phyloP scores from a whole-genome alignment of 2,797 vertebrate species.

The Microctenopoma lineatum region DNA sequence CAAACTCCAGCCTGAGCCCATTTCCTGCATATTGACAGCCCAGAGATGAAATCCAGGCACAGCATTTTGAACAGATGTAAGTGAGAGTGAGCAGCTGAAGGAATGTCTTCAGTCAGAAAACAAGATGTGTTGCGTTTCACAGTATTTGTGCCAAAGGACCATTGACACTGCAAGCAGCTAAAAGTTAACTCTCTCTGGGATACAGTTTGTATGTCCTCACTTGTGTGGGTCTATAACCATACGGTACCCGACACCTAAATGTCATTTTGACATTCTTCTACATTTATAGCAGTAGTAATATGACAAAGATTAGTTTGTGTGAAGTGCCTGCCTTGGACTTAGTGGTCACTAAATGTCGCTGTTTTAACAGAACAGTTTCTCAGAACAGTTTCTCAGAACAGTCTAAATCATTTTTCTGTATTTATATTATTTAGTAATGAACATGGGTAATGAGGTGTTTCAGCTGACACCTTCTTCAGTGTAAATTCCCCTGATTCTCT shows the following conservation, averaged over 20 bases:
- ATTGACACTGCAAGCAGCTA: background rate
- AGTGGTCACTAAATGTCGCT: no score
- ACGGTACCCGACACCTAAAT: background rate
- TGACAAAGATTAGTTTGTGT: no score
- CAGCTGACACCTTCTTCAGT: no score
- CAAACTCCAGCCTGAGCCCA: conserved; percentile 27
- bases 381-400: no score
- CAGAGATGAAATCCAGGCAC: conserved; percentile 23
- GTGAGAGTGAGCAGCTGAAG: background rate
- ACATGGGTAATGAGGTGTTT: no score
- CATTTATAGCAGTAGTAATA: no score
- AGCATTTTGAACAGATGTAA: conserved; percentile 49
- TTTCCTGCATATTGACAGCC: conserved; percentile 45
- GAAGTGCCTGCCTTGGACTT: no score
- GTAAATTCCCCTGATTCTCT: no score
- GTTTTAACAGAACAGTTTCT: no score
- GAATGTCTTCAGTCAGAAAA: background rate
- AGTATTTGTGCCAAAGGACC: background rate
- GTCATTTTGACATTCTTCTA: background rate
- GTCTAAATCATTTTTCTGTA: no score
- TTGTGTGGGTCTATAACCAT: background rate
- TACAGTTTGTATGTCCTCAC: conserved; percentile 7
- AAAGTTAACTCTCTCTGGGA: conserved; percentile 14
- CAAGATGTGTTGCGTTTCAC: background rate
- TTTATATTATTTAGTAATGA: no score